phyloP scores from a whole-genome alignment of 2,797 vertebrate species.

The Cryptoprocta ferox region DNA sequence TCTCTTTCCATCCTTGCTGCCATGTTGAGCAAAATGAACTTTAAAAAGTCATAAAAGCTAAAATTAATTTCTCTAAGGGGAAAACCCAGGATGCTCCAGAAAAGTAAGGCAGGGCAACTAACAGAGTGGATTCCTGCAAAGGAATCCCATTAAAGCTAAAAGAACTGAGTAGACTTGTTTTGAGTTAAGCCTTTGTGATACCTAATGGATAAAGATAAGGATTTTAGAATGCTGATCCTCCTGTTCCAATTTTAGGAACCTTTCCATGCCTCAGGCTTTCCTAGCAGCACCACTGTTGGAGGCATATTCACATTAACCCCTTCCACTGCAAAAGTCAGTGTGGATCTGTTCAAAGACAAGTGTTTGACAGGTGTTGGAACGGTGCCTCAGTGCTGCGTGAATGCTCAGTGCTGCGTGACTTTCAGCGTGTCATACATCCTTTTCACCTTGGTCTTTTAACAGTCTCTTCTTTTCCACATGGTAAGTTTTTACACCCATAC shows the following conservation, averaged over 20 bases:
- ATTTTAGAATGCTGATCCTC: not conserved
- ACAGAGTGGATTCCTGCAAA: not conserved
- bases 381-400: not conserved
- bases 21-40: not conserved
- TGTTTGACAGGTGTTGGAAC: not conserved
- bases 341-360: not conserved
- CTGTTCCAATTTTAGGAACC: not conserved
- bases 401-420: not conserved
- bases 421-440: not conserved
- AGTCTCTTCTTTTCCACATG: not conserved
- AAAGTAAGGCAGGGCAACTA: not conserved
- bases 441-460: not conserved
- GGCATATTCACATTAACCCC: not conserved
- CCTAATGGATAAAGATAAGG: not conserved
- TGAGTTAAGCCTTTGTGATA: not conserved
- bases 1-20: not conserved
- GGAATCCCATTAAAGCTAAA: not conserved
- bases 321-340: not conserved
- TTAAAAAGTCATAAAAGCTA: slow-evolving; percentile 17
- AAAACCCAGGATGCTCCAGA: not conserved
- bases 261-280: not conserved
- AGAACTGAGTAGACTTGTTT: not conserved
- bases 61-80: not conserved
- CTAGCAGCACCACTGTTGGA: not conserved
- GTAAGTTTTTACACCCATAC: not conserved